Evolutionary conservation across 2,888 invertebrate species (phyloP).

Genomic region (Lasiommata megera): DNA sequence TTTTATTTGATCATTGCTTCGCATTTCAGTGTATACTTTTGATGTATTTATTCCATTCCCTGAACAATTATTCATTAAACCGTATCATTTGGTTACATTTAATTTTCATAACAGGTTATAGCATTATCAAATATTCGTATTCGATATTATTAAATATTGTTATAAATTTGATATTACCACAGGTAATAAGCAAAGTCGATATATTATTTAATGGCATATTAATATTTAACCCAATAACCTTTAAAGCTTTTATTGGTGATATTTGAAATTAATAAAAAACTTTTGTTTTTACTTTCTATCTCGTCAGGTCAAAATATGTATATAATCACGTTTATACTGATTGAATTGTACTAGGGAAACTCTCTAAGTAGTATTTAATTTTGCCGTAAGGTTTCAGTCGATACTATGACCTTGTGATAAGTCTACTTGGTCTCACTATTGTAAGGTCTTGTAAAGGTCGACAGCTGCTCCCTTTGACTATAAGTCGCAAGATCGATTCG

Average conservation of each 20-base stretch:
- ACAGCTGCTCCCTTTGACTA: no score
- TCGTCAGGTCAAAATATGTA: no score
- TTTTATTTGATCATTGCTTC: conserved; percentile 25
- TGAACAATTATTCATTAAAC: conserved; percentile 25
- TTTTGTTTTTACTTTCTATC: no score
- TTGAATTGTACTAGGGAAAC: no score
- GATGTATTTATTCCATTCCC: conserved; percentile 23
- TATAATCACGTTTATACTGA: no score
- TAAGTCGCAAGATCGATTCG: no score
- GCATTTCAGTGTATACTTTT: conserved; percentile 18
- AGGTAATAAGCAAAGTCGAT: not conserved
- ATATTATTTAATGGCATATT: not conserved
- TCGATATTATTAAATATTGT: not conserved
- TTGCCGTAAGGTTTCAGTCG: no score
- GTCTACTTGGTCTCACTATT: no score
- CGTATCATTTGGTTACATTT: conserved; percentile 21
- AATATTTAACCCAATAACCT: not conserved
- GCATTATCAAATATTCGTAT: conserved; percentile 1
- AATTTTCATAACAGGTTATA: conserved; percentile 15
- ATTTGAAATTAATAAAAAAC: no score
- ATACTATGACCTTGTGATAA: no score
- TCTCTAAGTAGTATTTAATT: no score
- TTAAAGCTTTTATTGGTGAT: not conserved
- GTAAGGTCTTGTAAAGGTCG: no score
- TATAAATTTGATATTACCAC: conserved; percentile 1